Percentiles rank a stretch among this genome's conserved stretches.
Evolutionary conservation across 2,797 vertebrate genomes (phyloP).

Genomic region (Danio jaintianensis): DNA sequence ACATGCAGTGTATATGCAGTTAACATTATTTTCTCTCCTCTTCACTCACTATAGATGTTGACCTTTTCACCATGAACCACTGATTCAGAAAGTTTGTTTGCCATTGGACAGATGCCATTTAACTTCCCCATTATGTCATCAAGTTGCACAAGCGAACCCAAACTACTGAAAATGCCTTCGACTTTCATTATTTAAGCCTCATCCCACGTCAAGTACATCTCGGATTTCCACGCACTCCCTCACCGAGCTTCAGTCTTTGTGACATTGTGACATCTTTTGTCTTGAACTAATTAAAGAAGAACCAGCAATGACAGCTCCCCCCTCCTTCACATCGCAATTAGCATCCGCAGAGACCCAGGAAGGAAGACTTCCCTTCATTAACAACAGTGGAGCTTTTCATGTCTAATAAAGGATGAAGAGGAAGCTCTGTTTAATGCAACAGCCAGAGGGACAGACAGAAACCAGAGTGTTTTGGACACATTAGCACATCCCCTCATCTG

Average conservation of each 20-base stretch:
- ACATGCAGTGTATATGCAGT: too few relatives aligned
- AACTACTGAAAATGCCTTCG: conserved; percentile 10
- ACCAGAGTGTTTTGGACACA: conserved; percentile 46
- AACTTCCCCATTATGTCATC: conserved; percentile 19
- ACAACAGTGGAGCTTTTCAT: conserved; percentile 67
- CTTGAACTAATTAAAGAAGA: conserved; percentile 43
- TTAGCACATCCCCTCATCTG: conserved; percentile 33
- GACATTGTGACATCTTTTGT: conserved; percentile 30
- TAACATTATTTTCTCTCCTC: too few relatives aligned
- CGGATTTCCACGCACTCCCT: neutral
- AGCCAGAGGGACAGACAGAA: conserved; percentile 63
- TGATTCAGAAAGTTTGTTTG: conserved; percentile 14
- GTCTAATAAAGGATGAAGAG: conserved; percentile 71
- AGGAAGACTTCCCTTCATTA: conserved; percentile 68
- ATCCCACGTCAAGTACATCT: conserved; percentile 2
- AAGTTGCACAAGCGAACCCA: conserved; percentile 1
- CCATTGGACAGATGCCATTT: neutral
- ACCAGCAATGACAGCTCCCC: conserved; percentile 14
- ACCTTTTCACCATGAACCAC: neutral
- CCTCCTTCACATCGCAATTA: conserved; percentile 35
- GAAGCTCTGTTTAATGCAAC: conserved; percentile 70
- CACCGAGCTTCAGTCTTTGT: conserved; percentile 28
- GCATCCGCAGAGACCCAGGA: conserved; percentile 41
- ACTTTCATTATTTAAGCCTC: conserved; percentile 24
- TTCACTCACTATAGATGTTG: too few relatives aligned